phyloP scores from a whole-genome alignment of 1,140 invertebrate species.

The Cherax quadricarinatus region DNA sequence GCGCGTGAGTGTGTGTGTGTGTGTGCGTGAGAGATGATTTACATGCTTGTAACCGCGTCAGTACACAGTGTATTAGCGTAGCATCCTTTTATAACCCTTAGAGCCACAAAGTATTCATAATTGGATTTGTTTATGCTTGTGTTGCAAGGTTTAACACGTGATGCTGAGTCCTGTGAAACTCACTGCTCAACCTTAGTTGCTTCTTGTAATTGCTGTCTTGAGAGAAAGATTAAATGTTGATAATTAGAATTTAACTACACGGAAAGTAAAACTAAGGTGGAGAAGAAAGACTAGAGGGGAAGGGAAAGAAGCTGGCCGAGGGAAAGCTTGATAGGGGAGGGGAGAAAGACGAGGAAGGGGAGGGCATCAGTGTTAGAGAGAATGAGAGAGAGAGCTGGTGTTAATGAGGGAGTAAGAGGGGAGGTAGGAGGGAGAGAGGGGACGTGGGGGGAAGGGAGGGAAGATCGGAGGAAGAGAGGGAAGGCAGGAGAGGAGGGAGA shows the following conservation, averaged over 20 bases:
- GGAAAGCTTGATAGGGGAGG: no score
- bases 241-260: neutral
- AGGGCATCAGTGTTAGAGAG: neutral
- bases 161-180: no score
- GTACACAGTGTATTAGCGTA: no score
- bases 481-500: neutral
- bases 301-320: neutral
- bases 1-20: no score
- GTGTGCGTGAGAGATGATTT: neutral
- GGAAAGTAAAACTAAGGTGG: neutral
- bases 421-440: neutral
- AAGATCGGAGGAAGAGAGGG: neutral
- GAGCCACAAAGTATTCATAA: no score
- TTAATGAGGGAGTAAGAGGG: neutral
- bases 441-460: neutral
- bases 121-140: no score
- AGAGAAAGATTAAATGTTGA: neutral
- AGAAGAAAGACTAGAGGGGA: neutral
- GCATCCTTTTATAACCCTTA: no score
- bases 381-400: neutral
- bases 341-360: no score
- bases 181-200: neutral
- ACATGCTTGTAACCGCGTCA: no score
- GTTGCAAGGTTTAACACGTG: no score
- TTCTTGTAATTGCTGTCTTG: neutral